Evolutionary conservation across 2,888 invertebrate genomes (phyloP).

Genomic region (Tenthredo mesomela): DNA sequence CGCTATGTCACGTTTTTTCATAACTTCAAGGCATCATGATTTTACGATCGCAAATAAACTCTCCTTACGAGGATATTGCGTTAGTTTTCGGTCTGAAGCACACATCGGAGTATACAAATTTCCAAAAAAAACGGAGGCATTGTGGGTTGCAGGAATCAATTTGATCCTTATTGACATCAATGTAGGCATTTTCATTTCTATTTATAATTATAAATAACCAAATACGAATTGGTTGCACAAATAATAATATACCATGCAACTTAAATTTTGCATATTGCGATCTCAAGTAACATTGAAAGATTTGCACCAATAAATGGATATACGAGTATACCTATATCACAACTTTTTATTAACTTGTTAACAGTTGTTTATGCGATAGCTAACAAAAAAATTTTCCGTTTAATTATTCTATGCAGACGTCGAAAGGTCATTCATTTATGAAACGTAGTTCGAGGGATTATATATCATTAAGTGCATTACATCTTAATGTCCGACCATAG

Average conservation of each 20-base stretch:
- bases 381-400: not conserved
- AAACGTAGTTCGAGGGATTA: not conserved
- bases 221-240: not conserved
- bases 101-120: not conserved
- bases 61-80: not conserved
- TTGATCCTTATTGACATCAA: not conserved
- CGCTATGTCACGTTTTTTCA: not conserved
- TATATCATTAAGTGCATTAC: not conserved
- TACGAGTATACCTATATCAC: not conserved
- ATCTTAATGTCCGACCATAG: not conserved
- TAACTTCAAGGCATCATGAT: not conserved
- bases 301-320: not conserved
- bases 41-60: not conserved
- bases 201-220: not conserved
- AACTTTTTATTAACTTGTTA: not conserved
- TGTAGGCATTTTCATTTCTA: not conserved
- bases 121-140: not conserved
- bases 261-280: not conserved
- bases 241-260: not conserved
- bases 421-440: slow-evolving; percentile 7
- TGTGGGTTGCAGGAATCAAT: not conserved
- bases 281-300: not conserved
- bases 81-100: not conserved
- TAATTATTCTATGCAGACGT: not conserved
- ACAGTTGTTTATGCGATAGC: not conserved